Evolutionary conservation across 2,113 vertebrate species (phyloP), one percentile per base, ranked within the genome.

Genomic region (Macrotis lagotis): DNA sequence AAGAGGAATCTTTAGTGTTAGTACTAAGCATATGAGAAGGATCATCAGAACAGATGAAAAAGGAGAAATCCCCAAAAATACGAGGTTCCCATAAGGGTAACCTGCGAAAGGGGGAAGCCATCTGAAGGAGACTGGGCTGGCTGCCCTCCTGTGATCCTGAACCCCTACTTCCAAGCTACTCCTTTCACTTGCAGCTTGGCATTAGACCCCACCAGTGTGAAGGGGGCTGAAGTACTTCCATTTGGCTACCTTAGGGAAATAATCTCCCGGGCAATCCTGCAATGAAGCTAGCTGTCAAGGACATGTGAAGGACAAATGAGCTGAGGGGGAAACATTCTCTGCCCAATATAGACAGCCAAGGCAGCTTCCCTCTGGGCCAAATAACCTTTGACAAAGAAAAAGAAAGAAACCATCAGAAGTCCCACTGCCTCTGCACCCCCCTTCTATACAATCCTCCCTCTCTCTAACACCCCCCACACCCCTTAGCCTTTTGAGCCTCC

Each of bases 341-440:
- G 24, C 2, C 92, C 19, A 6, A n/a, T 3, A n/a, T 22, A n/a
- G n/a, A n/a, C 44, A 51, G 50, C 37, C 37, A 48, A 51, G 7
- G 51, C 89, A 31, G 11, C 92, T 88, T 94, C 94, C 91, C 52
- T 1, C 12, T 66, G 25, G 49, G 88, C 50, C 48, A 89, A 91
- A 92, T 93, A 37, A 91, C 74, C 95, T 94, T 94, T 89, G 95
- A 92, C 50, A 66, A 8, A 83, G 94, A 47, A 95, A 91, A 89
- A 50, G 16, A 50, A 14, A 31, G 16, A 74, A 74, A n/a, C n/a
- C n/a, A 44, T 44, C 66, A 83, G 66, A 83, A 44, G 66, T 6
- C 16, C 16, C 37, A 83, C 1, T 4, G 37, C 37, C 25, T 83
- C 16, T 83, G 66, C 26, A 9, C 9, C 31, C 9, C 37, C 8